A percentile compares a stretch with the other conserved stretches of the same genome.
phyloP scores from a whole-genome alignment of 2,888 invertebrate genomes.

The Ectropis crepuscularia region DNA sequence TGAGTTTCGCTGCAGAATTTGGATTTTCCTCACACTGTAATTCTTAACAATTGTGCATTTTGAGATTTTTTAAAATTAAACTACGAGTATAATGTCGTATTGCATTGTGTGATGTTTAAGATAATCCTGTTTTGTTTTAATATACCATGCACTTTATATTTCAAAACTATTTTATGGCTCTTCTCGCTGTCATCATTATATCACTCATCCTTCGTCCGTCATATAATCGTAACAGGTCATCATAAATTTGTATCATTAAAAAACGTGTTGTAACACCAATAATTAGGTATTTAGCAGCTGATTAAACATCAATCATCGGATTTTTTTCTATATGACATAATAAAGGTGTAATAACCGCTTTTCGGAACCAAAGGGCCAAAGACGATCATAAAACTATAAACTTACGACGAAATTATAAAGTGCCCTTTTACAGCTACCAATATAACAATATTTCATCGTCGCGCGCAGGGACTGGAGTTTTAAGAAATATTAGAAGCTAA shows the following conservation, averaged over 20 bases:
- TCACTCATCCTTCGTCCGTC: conserved; percentile 22
- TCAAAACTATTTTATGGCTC: conserved; percentile 5
- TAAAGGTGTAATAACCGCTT: conserved; percentile 60
- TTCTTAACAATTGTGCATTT: too few species aligned
- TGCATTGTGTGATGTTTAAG: too few species aligned
- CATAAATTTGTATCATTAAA: conserved; percentile 46
- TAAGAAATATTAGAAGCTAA: conserved; percentile 48
- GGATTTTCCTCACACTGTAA: too few species aligned
- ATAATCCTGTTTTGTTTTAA: too few species aligned
- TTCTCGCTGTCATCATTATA: conserved; percentile 15
- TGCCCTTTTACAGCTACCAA: conserved; percentile 70
- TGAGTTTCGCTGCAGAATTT: too few species aligned
- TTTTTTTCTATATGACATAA: conserved; percentile 59
- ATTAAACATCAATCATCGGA: conserved; percentile 63
- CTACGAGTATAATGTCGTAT: too few species aligned
- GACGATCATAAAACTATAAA: conserved; percentile 77
- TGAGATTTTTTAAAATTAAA: too few species aligned
- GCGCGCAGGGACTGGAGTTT: conserved; percentile 55
- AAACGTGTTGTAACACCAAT: conserved; percentile 48
- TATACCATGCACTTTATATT: too few species aligned
- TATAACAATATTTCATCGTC: conserved; percentile 80
- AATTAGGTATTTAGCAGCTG: conserved; percentile 65
- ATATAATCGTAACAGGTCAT: conserved; percentile 42
- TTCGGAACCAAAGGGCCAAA: conserved; percentile 64
- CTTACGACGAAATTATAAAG: conserved; percentile 72